Percentiles rank a stretch among this genome's conserved stretches.
These are phyloP conservation scores for Drosophila bifasciata DNA, from an alignment of 1,140 invertebrate species.

Conservation along the genomic window DNA sequence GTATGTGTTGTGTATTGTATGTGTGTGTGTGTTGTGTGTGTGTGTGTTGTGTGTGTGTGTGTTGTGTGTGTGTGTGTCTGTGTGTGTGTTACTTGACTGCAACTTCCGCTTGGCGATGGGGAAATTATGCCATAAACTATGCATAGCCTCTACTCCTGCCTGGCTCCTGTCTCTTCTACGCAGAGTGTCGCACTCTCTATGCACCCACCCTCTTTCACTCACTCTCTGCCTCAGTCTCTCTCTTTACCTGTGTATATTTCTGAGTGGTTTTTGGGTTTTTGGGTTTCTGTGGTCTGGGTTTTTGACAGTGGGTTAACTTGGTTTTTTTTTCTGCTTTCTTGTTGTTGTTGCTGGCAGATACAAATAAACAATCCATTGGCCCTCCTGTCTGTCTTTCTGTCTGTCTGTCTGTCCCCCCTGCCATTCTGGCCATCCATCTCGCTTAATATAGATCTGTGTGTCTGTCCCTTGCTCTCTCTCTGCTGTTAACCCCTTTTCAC, in stretches of 20 bases:
- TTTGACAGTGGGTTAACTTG: conserved; percentile 33
- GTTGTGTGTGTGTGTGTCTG: conserved; percentile 5
- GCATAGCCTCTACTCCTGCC: conserved; percentile 13
- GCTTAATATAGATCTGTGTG: neutral
- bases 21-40: conserved; percentile 8
- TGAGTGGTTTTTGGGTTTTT: conserved; percentile 29
- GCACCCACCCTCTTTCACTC: neutral
- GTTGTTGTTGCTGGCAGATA: conserved; percentile 1
- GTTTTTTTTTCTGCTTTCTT: too few species aligned
- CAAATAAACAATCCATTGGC: conserved; percentile 54
- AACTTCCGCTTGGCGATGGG: conserved; percentile 54
- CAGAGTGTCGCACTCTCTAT: neutral
- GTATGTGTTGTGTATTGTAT: too few species aligned
- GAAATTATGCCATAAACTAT: conserved; percentile 68
- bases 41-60: conserved; percentile 20
- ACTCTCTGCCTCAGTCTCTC: neutral
- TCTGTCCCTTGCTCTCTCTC: too few species aligned
- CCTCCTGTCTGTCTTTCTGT: neutral
- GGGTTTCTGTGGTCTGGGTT: conserved; percentile 15
- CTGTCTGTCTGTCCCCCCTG: neutral
- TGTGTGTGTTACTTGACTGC: conserved; percentile 36
- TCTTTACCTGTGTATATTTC: neutral
- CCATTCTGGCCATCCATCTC: neutral
- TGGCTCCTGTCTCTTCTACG: neutral
- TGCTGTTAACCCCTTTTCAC: neutral